Evolutionary conservation across 2,888 invertebrate genomes (phyloP), one percentile per base, ranked within the genome.

Genomic region (Chromoteleia sp.): DNA sequence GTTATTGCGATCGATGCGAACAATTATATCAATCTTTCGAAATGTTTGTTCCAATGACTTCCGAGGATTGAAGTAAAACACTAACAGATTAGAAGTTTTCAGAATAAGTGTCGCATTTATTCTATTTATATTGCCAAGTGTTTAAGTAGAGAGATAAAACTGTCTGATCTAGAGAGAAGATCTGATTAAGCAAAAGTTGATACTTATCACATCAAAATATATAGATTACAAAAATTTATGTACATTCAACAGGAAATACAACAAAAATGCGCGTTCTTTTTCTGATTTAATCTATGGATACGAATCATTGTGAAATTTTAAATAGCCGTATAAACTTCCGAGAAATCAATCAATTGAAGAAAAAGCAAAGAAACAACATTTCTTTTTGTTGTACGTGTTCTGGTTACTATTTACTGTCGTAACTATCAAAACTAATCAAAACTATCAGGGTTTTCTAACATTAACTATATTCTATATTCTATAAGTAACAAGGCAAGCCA

Each of bases 131-230:
- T n/a, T n/a, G n/a, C n/a, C n/a, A n/a, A n/a, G n/a, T n/a, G n/a
- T n/a, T n/a, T n/a, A n/a, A n/a, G n/a, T n/a, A n/a, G n/a, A n/a
- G n/a, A n/a, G n/a, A n/a, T n/a, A 45, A 45, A 45, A 45, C 1
- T 45, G 19, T 17, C 10, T 45, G 19, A 19, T 45, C 41, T 41
- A 58, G 58, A 58, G 30, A 41, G 5, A 19, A 41, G 48, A 25
- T 25, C 41, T n/a, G 25, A 63, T 63, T 63, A 63, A 63, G 48
- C 41, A 33, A 14, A 8, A 58, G 14, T 58, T 41, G 39, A 14
- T 39, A 21, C 39, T n/a, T 39, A 36, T 36, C 21, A 19, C 1
- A n/a, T 7, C 33, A 8, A 15, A 12, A 30, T 54, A 1, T 33
- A 12, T 10, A 54, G 12, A 54, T 33, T 50, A 36, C 6, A 30